phyloP scores from a whole-genome alignment of 2,888 invertebrate genomes.

The Colletes collaris region DNA sequence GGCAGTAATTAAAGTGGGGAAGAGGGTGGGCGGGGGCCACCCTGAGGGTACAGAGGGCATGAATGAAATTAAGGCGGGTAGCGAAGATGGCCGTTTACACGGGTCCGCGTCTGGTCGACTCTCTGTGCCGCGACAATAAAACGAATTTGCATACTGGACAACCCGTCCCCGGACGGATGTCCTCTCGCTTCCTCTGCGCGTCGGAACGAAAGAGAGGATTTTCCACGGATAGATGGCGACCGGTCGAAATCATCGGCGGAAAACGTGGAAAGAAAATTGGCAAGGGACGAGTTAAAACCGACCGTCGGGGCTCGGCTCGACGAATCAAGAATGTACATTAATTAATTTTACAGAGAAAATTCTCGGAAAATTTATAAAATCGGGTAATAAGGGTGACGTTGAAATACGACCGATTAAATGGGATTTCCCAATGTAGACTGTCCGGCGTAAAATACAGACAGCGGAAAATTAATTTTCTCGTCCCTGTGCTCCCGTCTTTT shows the following conservation, averaged over 20 bases:
- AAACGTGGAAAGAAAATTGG: slow-evolving; percentile 61
- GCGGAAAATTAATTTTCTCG: slow-evolving; percentile 41
- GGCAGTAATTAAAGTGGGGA: slow-evolving; percentile 81
- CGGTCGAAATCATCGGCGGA: slow-evolving; percentile 70
- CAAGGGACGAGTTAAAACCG: slow-evolving; percentile 32
- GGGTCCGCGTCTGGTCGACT: slow-evolving; percentile 71
- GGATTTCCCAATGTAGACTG: slow-evolving; percentile 31
- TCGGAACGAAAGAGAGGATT: slow-evolving; percentile 64
- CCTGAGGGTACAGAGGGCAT: slow-evolving; percentile 67
- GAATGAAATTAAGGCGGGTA: slow-evolving; percentile 80
- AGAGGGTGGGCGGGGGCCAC: slow-evolving; percentile 41
- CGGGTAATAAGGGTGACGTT: slow-evolving; percentile 43
- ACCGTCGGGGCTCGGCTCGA: not conserved
- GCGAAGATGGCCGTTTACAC: slow-evolving; percentile 80
- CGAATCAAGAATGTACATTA: slow-evolving; percentile 34
- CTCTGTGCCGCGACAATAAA: slow-evolving; percentile 79
- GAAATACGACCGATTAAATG: slow-evolving; percentile 52
- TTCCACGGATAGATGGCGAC: slow-evolving; percentile 72
- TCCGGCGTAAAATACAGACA: slow-evolving; percentile 19
- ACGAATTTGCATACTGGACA: slow-evolving; percentile 81
- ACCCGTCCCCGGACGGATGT: slow-evolving; percentile 73
- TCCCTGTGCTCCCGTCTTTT: not conserved
- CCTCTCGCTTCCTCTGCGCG: slow-evolving; percentile 28
- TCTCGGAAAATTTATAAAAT: slow-evolving; percentile 48
- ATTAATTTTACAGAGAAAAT: slow-evolving; percentile 48